phyloP scores from a whole-genome alignment of 2,113 vertebrate genomes.

The Salvator merianae region DNA sequence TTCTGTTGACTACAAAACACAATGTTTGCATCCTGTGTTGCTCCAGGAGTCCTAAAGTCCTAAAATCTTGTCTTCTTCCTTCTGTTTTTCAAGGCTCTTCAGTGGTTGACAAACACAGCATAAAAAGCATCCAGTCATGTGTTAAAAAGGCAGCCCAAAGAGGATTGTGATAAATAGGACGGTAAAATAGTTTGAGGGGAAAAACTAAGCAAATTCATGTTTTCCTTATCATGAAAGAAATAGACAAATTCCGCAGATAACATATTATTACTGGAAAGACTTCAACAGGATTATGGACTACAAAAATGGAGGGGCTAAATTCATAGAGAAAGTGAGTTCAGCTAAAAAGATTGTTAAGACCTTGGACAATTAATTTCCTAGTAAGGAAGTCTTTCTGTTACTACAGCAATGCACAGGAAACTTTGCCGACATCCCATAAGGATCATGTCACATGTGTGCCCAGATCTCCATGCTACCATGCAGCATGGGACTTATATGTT shows the following conservation, averaged over 20 bases:
- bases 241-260: background rate
- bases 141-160: background rate
- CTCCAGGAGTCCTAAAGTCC: background rate
- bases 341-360: too few species aligned
- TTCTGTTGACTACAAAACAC: background rate
- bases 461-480: too few species aligned
- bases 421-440: too few species aligned
- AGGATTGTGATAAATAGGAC: background rate
- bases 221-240: background rate
- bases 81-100: background rate
- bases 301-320: too few species aligned
- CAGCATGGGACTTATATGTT: too few species aligned
- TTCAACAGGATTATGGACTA: background rate
- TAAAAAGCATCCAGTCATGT: background rate
- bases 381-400: too few species aligned
- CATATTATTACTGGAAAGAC: background rate
- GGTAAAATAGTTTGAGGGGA: background rate
- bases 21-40: background rate
- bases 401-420: too few species aligned
- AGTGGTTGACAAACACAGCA: background rate
- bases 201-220: background rate
- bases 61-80: background rate
- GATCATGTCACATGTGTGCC: too few species aligned
- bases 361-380: background rate
- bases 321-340: too few species aligned